Percentiles rank a stretch among this genome's conserved stretches.
These are phyloP conservation scores for Trigoniulus corallinus DNA, from an alignment of 1,140 invertebrate species.

Conservation along the genomic window DNA sequence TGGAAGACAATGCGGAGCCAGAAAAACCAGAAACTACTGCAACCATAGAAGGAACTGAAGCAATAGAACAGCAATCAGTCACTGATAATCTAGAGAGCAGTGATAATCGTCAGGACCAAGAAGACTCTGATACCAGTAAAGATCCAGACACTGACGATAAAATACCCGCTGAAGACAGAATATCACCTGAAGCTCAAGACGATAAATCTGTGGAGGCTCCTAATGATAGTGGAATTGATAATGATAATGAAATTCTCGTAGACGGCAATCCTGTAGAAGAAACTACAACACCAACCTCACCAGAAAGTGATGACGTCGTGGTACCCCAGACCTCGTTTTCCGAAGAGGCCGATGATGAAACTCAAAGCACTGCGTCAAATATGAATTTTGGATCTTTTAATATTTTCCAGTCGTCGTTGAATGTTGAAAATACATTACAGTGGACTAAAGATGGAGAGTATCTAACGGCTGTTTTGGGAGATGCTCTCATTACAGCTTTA, in stretches of 20 bases:
- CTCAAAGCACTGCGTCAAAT: not conserved
- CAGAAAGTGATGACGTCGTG: not conserved
- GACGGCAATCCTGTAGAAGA: not conserved
- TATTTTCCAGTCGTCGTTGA: not conserved
- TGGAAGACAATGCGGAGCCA: not conserved
- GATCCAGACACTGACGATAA: not conserved
- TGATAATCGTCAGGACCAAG: not conserved
- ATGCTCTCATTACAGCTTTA: slow-evolving; percentile 67
- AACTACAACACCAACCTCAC: not conserved
- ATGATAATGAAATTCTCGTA: not conserved
- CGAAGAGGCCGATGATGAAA: not conserved
- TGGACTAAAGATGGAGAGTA: slow-evolving; percentile 64
- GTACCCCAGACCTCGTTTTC: not conserved
- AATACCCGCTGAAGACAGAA: not conserved
- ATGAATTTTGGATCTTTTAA: not conserved
- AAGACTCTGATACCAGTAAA: not conserved
- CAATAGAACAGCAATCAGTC: not conserved
- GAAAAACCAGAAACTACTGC: not conserved
- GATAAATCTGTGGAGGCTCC: not conserved
- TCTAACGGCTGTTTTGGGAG: slow-evolving; percentile 59
- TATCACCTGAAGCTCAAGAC: not conserved
- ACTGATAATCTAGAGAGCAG: not conserved
- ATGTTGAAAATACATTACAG: slow-evolving; percentile 38
- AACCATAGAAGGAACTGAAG: not conserved
- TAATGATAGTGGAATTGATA: not conserved